Evolutionary conservation across 2,888 invertebrate species (phyloP), one percentile per base, ranked within the genome.

Genomic region (Eurytoma adleriae): DNA sequence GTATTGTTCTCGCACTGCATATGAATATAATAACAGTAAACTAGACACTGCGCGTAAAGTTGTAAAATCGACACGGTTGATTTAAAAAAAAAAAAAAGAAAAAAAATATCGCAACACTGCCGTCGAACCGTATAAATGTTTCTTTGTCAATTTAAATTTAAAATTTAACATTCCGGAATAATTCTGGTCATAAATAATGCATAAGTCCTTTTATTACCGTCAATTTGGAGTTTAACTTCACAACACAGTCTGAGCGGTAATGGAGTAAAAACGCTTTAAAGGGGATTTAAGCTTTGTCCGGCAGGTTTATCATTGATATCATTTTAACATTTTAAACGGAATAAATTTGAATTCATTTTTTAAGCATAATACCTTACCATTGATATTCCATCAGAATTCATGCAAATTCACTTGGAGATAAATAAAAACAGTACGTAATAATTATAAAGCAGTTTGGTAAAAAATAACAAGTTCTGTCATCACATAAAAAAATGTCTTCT

Each of bases 161-260:
- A 30, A 76, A 68, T 76, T 76, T 79, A 27, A 48, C 68, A 79
- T 79, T 74, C 69, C 74, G 74, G 73, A 79, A 74, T 79, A 79
- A 74, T 74, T 69, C 64, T 57, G 20, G 54, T 50, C 54, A 62
- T 69, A 79, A 79, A 79, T 74, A 79, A 79, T 74, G 64, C 64
- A 70, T 64, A 69, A 79, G 74, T 68, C 75, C 79, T 71, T 75
- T 79, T 75, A 75, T 80, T 61, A 67, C 75, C 72, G 52, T 54
- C 68, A 80, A 72, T 79, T 79, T 74, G 57, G 57, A 79, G 69
- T 76, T 76, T 56, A 72, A 76, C 71, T 67, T 80, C 67, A 71
- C 67, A 71, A 71, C 64, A 61, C 75, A 76, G 66, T 80, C 79
- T 54, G 59, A 48, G 3, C 20, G 24, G 67, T 67, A 76, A 80